Base-by-base conservation (phyloP, 2,888 invertebrate species). In the Spilarctia lutea region DNA sequence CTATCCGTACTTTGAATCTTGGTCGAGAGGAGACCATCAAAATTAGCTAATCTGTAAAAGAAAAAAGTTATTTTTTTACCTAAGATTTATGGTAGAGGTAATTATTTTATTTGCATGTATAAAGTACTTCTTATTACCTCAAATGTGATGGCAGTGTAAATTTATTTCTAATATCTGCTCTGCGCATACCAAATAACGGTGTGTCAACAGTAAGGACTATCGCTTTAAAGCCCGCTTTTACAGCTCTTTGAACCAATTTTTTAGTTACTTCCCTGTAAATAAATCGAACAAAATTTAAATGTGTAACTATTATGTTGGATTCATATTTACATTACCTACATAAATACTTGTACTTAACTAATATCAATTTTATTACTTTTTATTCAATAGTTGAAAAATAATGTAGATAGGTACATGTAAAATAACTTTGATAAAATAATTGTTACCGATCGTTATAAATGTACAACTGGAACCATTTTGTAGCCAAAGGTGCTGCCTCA, bases 381-480 rank as follows among this genome's bases (percentile, higher is more conserved):
- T 7, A 6, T 4, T 52, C 2, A 24, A 20, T 24, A 24, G 6
- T 24, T 24, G 10, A 24, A 56, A 56, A 56, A n/a, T 11, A 56
- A 56, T 10, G 45, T 45, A 16, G 13, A 8, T 24, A 16, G 45
- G 11, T 24, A 56, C 24, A 6, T 39, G 7, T 39, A 20, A 69
- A 52, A 30, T n/a, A 0, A 42, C 45, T 39, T 18, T 10, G 18
- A 35, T n/a, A 10, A 20, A 35, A 65, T n/a, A n/a, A 11, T 45
- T 56, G 79, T 72, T 89, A 97, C 97, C 98, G 97, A 90, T 99
- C 97, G 79, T 96, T 97, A 91, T 98, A 99, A 82, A 99, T 97
- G 90, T 99, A 99, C 0, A 99, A 96, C 92, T 99, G 99, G 90
- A 99, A 98, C 98, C 99, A 99, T 90, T 98, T 98, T 30, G 97